Evolutionary conservation across 2,888 invertebrate genomes (phyloP).

Genomic region (Macroteleia sp.): DNA sequence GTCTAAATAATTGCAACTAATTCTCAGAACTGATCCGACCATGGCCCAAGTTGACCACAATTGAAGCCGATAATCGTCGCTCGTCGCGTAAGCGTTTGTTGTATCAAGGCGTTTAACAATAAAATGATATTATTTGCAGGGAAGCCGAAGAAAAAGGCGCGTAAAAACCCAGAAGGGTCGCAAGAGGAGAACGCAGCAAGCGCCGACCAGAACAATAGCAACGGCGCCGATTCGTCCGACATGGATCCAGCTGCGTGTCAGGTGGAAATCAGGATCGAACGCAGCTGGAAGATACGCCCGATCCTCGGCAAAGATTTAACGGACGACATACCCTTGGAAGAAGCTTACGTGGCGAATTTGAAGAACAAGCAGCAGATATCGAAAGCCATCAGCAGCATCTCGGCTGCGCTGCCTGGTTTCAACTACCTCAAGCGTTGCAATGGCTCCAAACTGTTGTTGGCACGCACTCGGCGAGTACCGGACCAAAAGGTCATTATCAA

Average conservation of each 20-base stretch:
- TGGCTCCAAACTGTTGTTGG: constrained; percentile 86
- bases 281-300: constrained; percentile 80
- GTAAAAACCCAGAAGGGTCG: neutral
- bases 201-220: neutral
- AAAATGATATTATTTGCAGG: constrained; percentile 24
- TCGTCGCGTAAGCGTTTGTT: constrained; percentile 2
- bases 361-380: constrained; percentile 87
- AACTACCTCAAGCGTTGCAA: constrained; percentile 90
- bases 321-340: constrained; percentile 84
- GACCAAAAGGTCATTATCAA: constrained; percentile 50
- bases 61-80: constrained; percentile 72
- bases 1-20: no score
- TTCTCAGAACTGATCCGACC: constrained; percentile 83
- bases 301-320: constrained; percentile 86
- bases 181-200: constrained; percentile 3
- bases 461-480: constrained; percentile 27
- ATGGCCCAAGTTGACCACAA: constrained; percentile 83
- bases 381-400: constrained; percentile 87
- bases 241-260: constrained; percentile 36
- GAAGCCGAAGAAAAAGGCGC: constrained; percentile 28
- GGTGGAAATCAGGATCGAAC: constrained; percentile 42
- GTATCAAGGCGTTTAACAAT: no score
- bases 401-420: constrained; percentile 86
- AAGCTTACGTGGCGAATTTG: constrained; percentile 87
- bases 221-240: neutral